phyloP scores from a whole-genome alignment of 2,797 vertebrate species.

The Propithecus perrieri region DNA sequence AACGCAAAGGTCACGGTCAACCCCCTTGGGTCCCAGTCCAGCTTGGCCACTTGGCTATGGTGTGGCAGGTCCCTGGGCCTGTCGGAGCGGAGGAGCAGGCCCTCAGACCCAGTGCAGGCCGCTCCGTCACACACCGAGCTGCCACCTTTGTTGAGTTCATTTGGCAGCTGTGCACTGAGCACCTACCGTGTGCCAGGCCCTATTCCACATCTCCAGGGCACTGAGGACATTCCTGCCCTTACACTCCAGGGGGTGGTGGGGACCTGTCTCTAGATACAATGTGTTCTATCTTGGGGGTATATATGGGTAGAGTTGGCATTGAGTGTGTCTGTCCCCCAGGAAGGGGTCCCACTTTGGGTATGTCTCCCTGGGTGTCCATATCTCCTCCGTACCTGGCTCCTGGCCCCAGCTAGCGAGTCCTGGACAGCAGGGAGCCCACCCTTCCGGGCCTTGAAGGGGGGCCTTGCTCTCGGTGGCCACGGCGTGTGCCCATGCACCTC shows the following conservation, averaged over 20 bases:
- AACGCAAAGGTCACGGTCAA: not conserved
- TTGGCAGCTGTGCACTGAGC: not conserved
- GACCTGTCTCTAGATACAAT: not conserved
- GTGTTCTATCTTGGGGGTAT: not conserved
- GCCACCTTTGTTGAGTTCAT: not conserved
- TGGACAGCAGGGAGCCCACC: not conserved
- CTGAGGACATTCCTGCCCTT: not conserved
- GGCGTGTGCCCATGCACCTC: not conserved
- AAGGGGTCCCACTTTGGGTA: not conserved
- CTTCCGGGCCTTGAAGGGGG: not conserved
- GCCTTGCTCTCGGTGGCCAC: constrained; percentile 20
- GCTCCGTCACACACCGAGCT: not conserved
- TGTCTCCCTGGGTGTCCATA: not conserved
- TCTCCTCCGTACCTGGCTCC: not conserved
- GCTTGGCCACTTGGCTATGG: not conserved
- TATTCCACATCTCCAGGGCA: not conserved
- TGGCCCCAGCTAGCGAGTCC: constrained; percentile 12
- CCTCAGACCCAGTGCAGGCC: not conserved
- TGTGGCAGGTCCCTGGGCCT: not conserved
- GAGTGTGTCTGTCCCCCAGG: not conserved
- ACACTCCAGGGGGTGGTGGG: rapidly evolving
- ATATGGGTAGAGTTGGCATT: not conserved
- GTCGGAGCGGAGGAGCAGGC: not conserved
- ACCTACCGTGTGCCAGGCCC: not conserved
- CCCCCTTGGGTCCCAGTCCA: not conserved